Base-by-base conservation (phyloP, 30 jellyfish, hydroid and myxozoan species). In the Haliclystus octoradiatus region DNA sequence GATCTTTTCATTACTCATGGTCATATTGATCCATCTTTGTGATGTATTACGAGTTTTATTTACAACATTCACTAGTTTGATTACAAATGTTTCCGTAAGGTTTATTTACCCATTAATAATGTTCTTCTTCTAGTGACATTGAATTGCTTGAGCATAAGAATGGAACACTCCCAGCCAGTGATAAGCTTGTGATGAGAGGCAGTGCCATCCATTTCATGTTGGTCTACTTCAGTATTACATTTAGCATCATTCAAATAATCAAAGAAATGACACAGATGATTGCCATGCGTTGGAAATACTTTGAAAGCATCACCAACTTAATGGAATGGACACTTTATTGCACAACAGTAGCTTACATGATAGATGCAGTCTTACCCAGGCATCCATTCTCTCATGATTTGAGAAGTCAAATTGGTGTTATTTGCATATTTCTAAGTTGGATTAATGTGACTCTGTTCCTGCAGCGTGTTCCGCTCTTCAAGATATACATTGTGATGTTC, bases 281-380 rank as follows among this genome's bases (percentile, higher is more conserved):
- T 40, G 57, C 57, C 57, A 40, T 40, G 57, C 57, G 57, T 40
- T 40, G 57, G 57, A 40, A 40, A 19, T 40, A 40, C 57, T 40
- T 40, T 40, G 57, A 40, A 40, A 40, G 57, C 57, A 40, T 40
- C 57, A 40, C 57, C 9, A 40, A 40, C 19, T 19, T 40, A 40
- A 40, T 40, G 57, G 57, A 40, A 40, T 40, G 57, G 57, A 40
- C 57, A 19, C 19, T 40, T 9, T 40, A 40, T 40, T 40, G 57
- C 19, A 19, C 57, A 40, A 40, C 57, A 19, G 57, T 40, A 19
- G 57, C 19, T 19, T 40, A 40, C 19, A 40, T 40, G 57, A 40
- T 40, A 19, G 57, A 19, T 40, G 57, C 57, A 40, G 57, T 40
- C 9, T 40, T 40, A 5, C 57, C 57, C 9, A 40, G 19, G 57